Percentiles rank a stretch among this genome's conserved stretches.
Conservation (phyloP, 2,113 vertebrate species). For the Gnathonemus echidnorhynchus region DNA sequence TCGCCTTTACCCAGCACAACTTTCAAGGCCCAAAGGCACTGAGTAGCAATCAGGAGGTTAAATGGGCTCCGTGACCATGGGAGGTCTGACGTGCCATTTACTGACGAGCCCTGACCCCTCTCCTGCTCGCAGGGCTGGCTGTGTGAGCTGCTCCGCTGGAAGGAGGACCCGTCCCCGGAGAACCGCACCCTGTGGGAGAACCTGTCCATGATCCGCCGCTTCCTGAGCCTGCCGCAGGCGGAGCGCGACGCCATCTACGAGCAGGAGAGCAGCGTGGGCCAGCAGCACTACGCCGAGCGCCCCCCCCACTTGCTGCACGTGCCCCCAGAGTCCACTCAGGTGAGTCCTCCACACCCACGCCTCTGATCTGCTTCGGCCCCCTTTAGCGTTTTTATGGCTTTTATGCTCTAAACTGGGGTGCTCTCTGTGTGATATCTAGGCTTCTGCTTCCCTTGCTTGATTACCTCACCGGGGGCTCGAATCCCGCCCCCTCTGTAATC, state of each 20-base stretch:
- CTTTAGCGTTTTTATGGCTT: background rate
- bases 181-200: slow-evolving; percentile 94
- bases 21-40: background rate
- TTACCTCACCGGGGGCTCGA: background rate
- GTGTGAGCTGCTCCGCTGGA: slow-evolving; percentile 91
- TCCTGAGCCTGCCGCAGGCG: slow-evolving; percentile 82
- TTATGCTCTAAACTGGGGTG: background rate
- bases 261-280: slow-evolving; percentile 79
- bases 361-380: too few relatives aligned
- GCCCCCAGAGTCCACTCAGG: slow-evolving; percentile 80
- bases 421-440: background rate
- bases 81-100: background rate
- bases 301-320: slow-evolving; percentile 76
- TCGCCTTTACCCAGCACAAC: background rate
- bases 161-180: slow-evolving; percentile 87
- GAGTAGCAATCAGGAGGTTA: background rate
- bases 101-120: background rate
- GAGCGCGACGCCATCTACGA: slow-evolving; percentile 90
- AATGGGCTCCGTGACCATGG: background rate
- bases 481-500: background rate
- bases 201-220: slow-evolving; percentile 88
- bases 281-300: slow-evolving; percentile 75
- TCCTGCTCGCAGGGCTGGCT: slow-evolving; percentile 73
- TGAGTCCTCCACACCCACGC: slow-evolving; percentile 38
- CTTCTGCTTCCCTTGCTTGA: background rate